These are phyloP conservation scores for Cheilosia scutellata DNA, from an alignment of 2,888 invertebrate species.

Conservation along the genomic window DNA sequence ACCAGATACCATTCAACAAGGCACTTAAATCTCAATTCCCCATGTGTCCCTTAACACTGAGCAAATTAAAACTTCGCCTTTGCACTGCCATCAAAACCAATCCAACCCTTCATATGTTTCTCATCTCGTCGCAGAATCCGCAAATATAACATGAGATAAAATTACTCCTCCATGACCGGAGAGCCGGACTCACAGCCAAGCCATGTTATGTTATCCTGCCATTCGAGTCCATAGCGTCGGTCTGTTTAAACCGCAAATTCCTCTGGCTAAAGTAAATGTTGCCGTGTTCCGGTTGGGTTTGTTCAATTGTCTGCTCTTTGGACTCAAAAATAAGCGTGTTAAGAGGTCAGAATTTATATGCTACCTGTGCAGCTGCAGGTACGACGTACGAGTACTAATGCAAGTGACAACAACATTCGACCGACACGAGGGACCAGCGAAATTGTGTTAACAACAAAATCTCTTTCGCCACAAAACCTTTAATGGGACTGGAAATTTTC, in stretches of 20 bases:
- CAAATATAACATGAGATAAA: constrained; percentile 21
- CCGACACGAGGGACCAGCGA: constrained; percentile 15
- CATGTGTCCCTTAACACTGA: background rate
- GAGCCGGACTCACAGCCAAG: constrained; percentile 17
- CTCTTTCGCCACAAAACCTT: constrained; percentile 51
- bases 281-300: constrained; percentile 6
- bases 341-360: constrained; percentile 18
- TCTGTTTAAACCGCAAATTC: constrained; percentile 32
- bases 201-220: constrained; percentile 20
- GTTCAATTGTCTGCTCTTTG: constrained; percentile 16
- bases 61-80: constrained; percentile 19
- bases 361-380: constrained; percentile 23
- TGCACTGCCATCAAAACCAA: background rate
- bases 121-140: constrained; percentile 10
- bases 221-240: constrained; percentile 49
- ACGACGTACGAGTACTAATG: constrained; percentile 21
- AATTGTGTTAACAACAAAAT: constrained; percentile 59
- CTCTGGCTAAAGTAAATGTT: constrained; percentile 27
- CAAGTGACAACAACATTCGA: constrained; percentile 38
- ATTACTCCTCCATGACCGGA: background rate
- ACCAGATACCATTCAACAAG: background rate
- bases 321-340: constrained; percentile 2
- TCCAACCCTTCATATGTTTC: background rate
- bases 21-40: constrained; percentile 3
- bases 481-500: constrained; percentile 44